Evolutionary conservation across 2,113 vertebrate genomes (phyloP).

Genomic region (Apeltes quadracus): DNA sequence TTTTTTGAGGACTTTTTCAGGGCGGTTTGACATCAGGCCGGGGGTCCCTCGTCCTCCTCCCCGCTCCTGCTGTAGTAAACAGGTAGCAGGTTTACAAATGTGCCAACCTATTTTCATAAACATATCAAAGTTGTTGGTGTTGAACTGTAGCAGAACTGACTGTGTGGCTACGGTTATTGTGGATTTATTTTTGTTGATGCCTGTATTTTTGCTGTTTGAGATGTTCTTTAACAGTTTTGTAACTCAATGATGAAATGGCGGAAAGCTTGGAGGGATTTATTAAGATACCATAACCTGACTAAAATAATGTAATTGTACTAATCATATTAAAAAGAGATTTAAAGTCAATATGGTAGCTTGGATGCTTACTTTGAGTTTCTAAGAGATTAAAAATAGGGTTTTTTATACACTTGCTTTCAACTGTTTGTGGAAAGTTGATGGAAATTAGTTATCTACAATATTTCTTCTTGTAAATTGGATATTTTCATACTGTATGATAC

Average conservation of each 20-base stretch:
- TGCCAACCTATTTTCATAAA: slow-evolving; percentile 81
- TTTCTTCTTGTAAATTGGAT: slow-evolving; percentile 77
- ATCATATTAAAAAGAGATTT: slow-evolving; percentile 40
- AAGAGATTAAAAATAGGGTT: slow-evolving; percentile 59
- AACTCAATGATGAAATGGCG: slow-evolving; percentile 33
- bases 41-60: slow-evolving; percentile 29
- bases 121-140: slow-evolving; percentile 71
- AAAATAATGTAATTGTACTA: slow-evolving; percentile 39
- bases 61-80: slow-evolving; percentile 59
- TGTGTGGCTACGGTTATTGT: slow-evolving; percentile 51
- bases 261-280: slow-evolving; percentile 53
- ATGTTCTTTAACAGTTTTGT: slow-evolving; percentile 61
- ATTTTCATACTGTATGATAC: slow-evolving; percentile 81
- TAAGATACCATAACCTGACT: slow-evolving; percentile 38
- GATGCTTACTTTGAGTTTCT: slow-evolving; percentile 56
- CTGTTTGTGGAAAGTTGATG: slow-evolving; percentile 42
- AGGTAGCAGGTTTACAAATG: slow-evolving; percentile 71
- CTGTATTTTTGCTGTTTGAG: slow-evolving; percentile 64
- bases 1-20: slow-evolving; percentile 54
- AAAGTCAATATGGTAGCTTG: slow-evolving; percentile 53
- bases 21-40: slow-evolving; percentile 59
- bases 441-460: slow-evolving; percentile 66
- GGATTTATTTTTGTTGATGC: slow-evolving; percentile 54
- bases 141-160: slow-evolving; percentile 63
- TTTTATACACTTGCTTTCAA: slow-evolving; percentile 75